A percentile compares a stretch with the other conserved stretches of the same genome.
These are phyloP conservation scores for Scortum barcoo DNA, from an alignment of 2,113 vertebrate genomes.

Conservation along the genomic window DNA sequence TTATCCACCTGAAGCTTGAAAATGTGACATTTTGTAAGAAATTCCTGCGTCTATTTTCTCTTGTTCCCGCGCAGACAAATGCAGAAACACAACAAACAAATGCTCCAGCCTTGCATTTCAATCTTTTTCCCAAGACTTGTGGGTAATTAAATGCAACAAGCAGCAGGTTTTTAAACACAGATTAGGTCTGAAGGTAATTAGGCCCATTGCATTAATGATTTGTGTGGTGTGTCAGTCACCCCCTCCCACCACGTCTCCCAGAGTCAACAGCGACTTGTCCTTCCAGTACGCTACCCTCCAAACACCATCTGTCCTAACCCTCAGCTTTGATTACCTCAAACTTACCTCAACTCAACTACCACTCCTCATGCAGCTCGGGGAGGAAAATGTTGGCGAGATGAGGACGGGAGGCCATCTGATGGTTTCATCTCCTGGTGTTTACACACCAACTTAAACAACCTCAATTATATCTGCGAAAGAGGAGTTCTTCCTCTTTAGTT, in stretches of 20 bases:
- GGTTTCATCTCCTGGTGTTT: slow-evolving; percentile 40
- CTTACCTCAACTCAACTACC: slow-evolving; percentile 5
- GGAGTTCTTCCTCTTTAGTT: background rate
- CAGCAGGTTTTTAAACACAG: slow-evolving; percentile 74
- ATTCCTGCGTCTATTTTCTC: background rate
- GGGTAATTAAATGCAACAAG: slow-evolving; percentile 72
- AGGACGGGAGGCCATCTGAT: slow-evolving; percentile 36
- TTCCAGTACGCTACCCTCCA: slow-evolving; percentile 49
- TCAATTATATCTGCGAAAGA: slow-evolving; percentile 44
- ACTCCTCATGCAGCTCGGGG: slow-evolving; percentile 1
- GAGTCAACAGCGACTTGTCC: slow-evolving; percentile 69
- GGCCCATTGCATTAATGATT: slow-evolving; percentile 72
- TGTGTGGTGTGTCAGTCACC: slow-evolving; percentile 64
- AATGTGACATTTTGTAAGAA: background rate
- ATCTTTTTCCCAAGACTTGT: slow-evolving; percentile 50
- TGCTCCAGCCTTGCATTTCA: slow-evolving; percentile 24
- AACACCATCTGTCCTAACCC: slow-evolving; percentile 73
- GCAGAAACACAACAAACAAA: slow-evolving; percentile 23
- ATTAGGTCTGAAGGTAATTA: slow-evolving; percentile 77
- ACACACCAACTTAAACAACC: slow-evolving; percentile 52
- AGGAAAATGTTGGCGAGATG: slow-evolving; percentile 36
- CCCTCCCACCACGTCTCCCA: slow-evolving; percentile 57
- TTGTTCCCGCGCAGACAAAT: background rate
- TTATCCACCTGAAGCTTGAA: background rate
- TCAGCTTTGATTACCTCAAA: slow-evolving; percentile 61